Evolutionary conservation across 2,797 vertebrate genomes (phyloP).

Genomic region (Cottoperca gobio): DNA sequence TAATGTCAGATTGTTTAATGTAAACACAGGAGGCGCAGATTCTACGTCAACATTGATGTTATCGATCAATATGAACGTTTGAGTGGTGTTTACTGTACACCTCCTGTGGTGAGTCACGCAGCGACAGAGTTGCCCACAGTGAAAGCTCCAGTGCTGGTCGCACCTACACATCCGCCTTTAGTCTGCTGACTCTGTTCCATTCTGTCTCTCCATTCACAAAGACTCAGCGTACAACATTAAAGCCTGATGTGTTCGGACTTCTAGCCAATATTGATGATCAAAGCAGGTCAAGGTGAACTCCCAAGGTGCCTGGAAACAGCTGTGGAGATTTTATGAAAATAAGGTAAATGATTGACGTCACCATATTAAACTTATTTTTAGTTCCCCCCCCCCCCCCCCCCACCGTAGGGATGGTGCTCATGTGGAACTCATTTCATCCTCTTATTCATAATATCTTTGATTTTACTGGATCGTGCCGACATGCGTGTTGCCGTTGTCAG

Average conservation of each 20-base stretch:
- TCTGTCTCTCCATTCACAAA: constrained; percentile 34
- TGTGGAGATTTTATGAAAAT: constrained; percentile 59
- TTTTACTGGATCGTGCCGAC: constrained; percentile 65
- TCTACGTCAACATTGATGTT: constrained; percentile 35
- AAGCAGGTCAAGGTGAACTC: constrained; percentile 47
- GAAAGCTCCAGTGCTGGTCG: constrained; percentile 67
- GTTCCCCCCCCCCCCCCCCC: no score
- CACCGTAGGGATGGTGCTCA: constrained; percentile 60
- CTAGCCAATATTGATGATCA: constrained; percentile 40
- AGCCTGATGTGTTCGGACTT: constrained; percentile 26
- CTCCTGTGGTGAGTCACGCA: constrained; percentile 65
- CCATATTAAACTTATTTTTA: constrained; percentile 76
- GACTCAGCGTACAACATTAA: not conserved
- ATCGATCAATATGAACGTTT: constrained; percentile 4
- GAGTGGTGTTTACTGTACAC: constrained; percentile 37
- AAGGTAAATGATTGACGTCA: constrained; percentile 67
- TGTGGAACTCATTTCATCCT: constrained; percentile 77
- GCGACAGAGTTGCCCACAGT: constrained; percentile 59
- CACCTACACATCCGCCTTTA: constrained; percentile 53
- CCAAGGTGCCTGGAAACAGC: constrained; percentile 58
- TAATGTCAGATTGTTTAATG: not conserved
- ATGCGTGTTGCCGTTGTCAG: constrained; percentile 44
- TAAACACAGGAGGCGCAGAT: not conserved
- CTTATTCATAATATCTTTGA: constrained; percentile 71
- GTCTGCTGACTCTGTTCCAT: constrained; percentile 42